Evolutionary conservation across 2,888 invertebrate genomes (phyloP).

Genomic region (Chalcis sispes): DNA sequence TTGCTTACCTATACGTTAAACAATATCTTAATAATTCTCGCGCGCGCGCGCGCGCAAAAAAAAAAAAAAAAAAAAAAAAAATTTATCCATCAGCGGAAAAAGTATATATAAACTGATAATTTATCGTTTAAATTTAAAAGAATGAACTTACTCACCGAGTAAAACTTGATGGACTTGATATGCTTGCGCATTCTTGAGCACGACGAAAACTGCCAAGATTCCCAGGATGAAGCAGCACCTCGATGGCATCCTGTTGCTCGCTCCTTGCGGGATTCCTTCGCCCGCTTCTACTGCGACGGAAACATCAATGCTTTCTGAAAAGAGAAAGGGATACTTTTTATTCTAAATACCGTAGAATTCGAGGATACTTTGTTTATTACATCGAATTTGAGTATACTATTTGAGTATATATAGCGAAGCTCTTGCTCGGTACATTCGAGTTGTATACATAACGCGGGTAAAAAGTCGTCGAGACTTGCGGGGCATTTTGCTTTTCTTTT

Average conservation of each 20-base stretch:
- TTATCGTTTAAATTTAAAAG: background rate
- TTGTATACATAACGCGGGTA: too few species aligned
- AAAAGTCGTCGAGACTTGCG: background rate
- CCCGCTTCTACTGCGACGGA: conserved; percentile 1
- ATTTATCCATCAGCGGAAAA: too few species aligned
- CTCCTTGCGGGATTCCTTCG: background rate
- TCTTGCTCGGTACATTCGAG: too few species aligned
- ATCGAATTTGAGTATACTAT: too few species aligned
- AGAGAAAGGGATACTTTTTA: background rate
- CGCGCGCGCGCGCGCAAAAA: too few species aligned
- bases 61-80: too few species aligned
- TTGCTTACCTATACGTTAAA: conserved; percentile 28
- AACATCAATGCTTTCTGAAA: conserved; percentile 45
- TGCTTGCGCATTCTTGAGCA: conserved; percentile 17
- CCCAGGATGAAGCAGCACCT: conserved; percentile 35
- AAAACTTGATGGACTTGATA: conserved; percentile 20
- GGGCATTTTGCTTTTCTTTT: background rate
- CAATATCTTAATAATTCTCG: conserved; percentile 9
- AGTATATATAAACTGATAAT: background rate
- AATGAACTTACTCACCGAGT: conserved; percentile 41
- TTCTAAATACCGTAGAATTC: background rate
- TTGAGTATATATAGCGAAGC: too few species aligned
- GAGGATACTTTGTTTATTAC: background rate
- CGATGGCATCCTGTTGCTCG: conserved; percentile 46
- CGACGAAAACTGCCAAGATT: conserved; percentile 29